Evolutionary conservation across 2,797 vertebrate genomes (phyloP), one percentile per base, ranked within the genome.

Genomic region (Xyrichtys novacula): DNA sequence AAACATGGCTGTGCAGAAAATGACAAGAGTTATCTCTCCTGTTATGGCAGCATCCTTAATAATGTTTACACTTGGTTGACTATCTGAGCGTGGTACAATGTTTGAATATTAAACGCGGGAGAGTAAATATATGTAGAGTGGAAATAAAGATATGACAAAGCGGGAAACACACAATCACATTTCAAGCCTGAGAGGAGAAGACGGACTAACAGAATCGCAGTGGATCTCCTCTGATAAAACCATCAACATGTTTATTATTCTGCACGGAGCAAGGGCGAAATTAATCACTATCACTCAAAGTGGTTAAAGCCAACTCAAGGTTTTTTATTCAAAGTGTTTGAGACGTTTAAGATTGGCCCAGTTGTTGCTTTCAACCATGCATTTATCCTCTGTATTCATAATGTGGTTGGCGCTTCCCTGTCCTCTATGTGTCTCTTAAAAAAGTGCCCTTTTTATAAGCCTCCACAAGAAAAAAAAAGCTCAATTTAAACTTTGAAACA

Each of bases 101-200:
- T 81, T 57, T 76, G 84, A 89, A 88, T 89, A 69, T 65, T 78
- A 83, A 90, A 86, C 54, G 67, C 58, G 73, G 59, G 49, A 28
- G 68, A 74, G 74, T 80, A 83, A 78, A 83, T 71, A 70, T 59
- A 78, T 78, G 60, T 34, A 34, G 76, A 60, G 46, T 25, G 0
- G 3, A 79, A 80, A 91, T 86, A 82, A 88, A 77, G 25, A 29
- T 12, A 25, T 61, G 9, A 23, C 43, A 76, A 85, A 86, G 67
- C 31, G 32, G 29, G 68, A 23, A 15, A 7, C 72, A 76, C 62
- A 39, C 61, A 23, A 25, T 74, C 71, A 59, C 40, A 23, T 38
- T 46, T 39, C 26, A 73, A 65, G 54, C 61, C 74, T 79, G 62
- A 67, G 58, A 62, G 61, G 75, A 73, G 25, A 26, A 14, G n/a